Percentiles rank a stretch among this genome's conserved stretches.
These are phyloP conservation scores for Urocitellus parryii DNA, from an alignment of 2,113 vertebrate species.

Conservation along the genomic window DNA sequence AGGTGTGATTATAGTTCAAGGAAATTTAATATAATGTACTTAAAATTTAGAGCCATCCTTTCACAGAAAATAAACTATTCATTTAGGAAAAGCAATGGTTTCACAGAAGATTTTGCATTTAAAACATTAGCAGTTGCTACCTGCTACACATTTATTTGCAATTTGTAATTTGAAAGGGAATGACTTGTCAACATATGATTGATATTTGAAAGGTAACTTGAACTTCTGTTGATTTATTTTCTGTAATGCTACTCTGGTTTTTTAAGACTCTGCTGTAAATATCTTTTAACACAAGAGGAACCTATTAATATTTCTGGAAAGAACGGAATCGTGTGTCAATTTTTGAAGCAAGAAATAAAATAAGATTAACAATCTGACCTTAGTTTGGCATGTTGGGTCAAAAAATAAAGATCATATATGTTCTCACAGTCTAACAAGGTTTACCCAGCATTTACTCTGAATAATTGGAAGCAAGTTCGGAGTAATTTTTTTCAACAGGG, in stretches of 20 bases:
- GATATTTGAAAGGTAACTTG: slow-evolving; percentile 62
- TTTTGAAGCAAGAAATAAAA: slow-evolving; percentile 69
- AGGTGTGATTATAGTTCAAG: neutral
- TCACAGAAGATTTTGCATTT: slow-evolving; percentile 23
- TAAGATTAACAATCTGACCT: slow-evolving; percentile 58
- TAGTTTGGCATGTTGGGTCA: slow-evolving; percentile 19
- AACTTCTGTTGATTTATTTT: slow-evolving; percentile 74
- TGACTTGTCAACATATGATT: slow-evolving; percentile 23
- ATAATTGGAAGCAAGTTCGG: neutral
- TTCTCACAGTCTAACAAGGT: slow-evolving; percentile 56
- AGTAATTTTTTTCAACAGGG: neutral
- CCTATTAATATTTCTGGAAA: slow-evolving; percentile 60
- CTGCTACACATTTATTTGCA: neutral
- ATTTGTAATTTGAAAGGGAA: slow-evolving; percentile 47
- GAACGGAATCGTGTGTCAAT: slow-evolving; percentile 62
- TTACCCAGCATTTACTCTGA: slow-evolving; percentile 30
- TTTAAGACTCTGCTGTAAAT: slow-evolving; percentile 61
- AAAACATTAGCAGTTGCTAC: slow-evolving; percentile 26
- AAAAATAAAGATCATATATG: slow-evolving; percentile 47
- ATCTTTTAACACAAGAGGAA: slow-evolving; percentile 57
- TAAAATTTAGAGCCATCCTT: neutral
- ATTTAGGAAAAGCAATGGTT: neutral
- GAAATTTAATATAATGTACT: neutral
- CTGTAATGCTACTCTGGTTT: slow-evolving; percentile 46
- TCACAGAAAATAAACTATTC: neutral